Evolutionary conservation across 2,888 invertebrate genomes (phyloP).

Genomic region (Lutraria lutraria): DNA sequence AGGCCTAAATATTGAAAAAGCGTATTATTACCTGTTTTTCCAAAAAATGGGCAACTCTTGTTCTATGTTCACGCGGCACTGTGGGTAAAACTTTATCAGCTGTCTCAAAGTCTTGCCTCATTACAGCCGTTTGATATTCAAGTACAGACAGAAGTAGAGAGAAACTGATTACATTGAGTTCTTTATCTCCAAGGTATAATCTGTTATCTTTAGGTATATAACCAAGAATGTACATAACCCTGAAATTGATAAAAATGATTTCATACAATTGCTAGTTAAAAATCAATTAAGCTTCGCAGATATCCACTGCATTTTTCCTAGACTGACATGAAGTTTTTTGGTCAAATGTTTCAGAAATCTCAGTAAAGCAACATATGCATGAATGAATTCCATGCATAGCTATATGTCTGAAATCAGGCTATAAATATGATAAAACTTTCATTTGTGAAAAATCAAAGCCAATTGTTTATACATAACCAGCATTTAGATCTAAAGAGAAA

Average conservation of each 20-base stretch:
- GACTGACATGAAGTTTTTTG: no score
- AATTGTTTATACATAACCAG: no score
- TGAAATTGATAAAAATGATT: slow-evolving; percentile 73
- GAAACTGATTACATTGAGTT: slow-evolving; percentile 95
- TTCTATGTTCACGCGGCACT: slow-evolving; percentile 98
- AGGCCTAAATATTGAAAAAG: no score
- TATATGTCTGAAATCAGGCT: no score
- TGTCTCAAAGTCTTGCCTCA: slow-evolving; percentile 98
- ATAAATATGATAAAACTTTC: no score
- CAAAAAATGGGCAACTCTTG: slow-evolving; percentile 98
- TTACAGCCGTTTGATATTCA: slow-evolving; percentile 99
- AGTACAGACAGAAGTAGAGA: slow-evolving; percentile 94
- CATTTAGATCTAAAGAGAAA: no score
- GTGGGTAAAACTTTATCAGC: slow-evolving; percentile 96
- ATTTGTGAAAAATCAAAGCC: no score
- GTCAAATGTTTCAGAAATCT: no score
- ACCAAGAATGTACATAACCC: slow-evolving; percentile 98
- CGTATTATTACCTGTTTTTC: slow-evolving; percentile 94
- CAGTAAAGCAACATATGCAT: no score
- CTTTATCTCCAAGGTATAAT: slow-evolving; percentile 98
- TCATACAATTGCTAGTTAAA: not conserved
- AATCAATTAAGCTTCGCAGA: no score
- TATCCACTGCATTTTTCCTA: no score
- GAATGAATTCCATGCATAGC: no score
- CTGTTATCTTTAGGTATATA: slow-evolving; percentile 98